Evolutionary conservation across 2,113 vertebrate genomes (phyloP).

Genomic region (Tautogolabrus adspersus): DNA sequence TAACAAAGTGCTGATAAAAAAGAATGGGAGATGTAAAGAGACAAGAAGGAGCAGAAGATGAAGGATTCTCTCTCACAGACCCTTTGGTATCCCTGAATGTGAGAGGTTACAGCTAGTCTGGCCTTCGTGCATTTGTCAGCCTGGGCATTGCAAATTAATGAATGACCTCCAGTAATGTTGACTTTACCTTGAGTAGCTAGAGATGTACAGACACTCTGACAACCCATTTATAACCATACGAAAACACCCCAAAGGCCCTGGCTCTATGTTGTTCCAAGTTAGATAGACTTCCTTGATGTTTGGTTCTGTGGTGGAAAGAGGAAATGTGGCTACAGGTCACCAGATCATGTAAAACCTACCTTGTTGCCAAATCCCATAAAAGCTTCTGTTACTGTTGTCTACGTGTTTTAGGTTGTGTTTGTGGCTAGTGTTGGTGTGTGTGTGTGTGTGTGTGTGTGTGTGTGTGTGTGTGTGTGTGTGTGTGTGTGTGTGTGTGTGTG

Average conservation of each 20-base stretch:
- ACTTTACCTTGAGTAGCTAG: conserved; percentile 76
- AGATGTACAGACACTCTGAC: conserved; percentile 67
- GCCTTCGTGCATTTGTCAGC: conserved; percentile 44
- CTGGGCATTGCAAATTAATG: conserved; percentile 67
- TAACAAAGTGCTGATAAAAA: conserved; percentile 48
- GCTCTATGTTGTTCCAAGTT: conserved; percentile 51
- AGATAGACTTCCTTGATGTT: conserved; percentile 61
- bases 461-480: too few relatives aligned
- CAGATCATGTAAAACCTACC: conserved; percentile 34
- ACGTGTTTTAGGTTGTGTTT: conserved; percentile 9
- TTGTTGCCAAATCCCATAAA: conserved; percentile 18
- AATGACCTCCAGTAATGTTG: conserved; percentile 75
- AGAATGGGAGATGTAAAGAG: conserved; percentile 21
- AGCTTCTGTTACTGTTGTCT: neutral
- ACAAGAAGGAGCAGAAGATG: conserved; percentile 15
- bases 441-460: too few relatives aligned
- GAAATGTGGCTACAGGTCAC: conserved; percentile 64
- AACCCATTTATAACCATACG: conserved; percentile 71
- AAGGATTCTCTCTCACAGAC: neutral
- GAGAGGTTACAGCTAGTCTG: conserved; percentile 39
- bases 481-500: too few relatives aligned
- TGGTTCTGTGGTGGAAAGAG: conserved; percentile 53
- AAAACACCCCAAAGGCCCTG: conserved; percentile 62
- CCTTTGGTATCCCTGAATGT: conserved; percentile 42
- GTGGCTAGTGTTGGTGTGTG: neutral